Conservation (phyloP, 2,113 vertebrate genomes). For the Acinonyx jubatus region DNA sequence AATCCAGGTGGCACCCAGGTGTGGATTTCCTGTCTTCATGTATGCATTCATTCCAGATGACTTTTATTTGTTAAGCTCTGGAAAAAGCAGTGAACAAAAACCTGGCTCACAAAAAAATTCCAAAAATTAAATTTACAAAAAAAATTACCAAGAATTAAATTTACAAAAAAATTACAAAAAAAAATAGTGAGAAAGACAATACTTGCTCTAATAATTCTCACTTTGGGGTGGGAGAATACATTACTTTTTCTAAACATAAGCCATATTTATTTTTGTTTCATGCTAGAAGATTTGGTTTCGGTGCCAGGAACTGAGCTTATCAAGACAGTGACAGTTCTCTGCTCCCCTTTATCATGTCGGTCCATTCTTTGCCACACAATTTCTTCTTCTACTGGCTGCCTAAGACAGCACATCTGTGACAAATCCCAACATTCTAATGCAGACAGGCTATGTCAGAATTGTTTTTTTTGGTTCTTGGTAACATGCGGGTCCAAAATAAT, state of each 20-base stretch:
- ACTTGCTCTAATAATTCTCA: background rate
- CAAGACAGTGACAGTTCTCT: background rate
- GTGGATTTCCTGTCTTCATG: background rate
- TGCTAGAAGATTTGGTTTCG: background rate
- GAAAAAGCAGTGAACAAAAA: background rate
- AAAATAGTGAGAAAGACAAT: background rate
- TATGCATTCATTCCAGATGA: background rate
- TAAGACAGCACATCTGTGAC: background rate
- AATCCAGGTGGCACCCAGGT: background rate
- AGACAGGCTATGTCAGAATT: background rate
- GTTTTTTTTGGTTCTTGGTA: background rate
- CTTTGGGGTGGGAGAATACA: background rate
- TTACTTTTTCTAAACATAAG: background rate
- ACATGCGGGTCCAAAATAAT: background rate
- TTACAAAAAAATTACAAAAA: no score
- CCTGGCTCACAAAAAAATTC: no score
- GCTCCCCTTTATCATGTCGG: background rate
- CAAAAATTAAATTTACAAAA: no score
- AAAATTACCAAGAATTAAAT: no score
- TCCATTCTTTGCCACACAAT: background rate
- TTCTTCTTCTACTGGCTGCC: background rate
- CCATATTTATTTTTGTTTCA: background rate
- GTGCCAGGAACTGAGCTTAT: background rate
- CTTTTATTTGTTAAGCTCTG: background rate
- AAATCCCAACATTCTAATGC: background rate